Conservation (phyloP, 2,888 invertebrate genomes). For the Eupithecia insigniata region DNA sequence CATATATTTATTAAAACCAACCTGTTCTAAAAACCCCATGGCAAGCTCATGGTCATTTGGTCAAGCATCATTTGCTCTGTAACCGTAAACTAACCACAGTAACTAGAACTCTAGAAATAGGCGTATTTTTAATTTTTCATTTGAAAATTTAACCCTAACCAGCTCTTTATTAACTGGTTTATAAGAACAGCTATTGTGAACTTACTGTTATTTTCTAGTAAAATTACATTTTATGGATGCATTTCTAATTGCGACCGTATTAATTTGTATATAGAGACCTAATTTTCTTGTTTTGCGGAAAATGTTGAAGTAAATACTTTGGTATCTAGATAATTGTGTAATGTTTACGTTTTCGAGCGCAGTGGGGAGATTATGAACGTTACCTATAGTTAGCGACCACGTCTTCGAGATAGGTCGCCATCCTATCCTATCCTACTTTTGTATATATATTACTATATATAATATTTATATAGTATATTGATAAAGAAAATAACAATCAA, state of each 20-base stretch:
- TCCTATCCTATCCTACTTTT: no score
- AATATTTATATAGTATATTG: no score
- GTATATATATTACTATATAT: no score
- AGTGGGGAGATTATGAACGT: not conserved
- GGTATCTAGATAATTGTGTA: not conserved
- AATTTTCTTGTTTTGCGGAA: not conserved
- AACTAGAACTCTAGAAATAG: conserved; percentile 40
- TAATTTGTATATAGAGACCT: not conserved
- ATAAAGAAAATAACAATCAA: no score
- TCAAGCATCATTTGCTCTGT: conserved; percentile 62
- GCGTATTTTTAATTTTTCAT: conserved; percentile 10
- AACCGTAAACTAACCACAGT: conserved; percentile 49
- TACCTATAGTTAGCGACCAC: no score
- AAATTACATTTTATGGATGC: conserved; percentile 52
- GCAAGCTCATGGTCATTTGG: conserved; percentile 29
- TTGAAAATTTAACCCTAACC: conserved; percentile 18
- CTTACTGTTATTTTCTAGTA: conserved; percentile 49
- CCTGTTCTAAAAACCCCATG: not conserved
- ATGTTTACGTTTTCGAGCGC: not conserved
- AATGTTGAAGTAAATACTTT: not conserved
- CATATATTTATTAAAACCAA: not conserved
- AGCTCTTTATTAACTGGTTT: conserved; percentile 46
- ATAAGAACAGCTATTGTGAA: conserved; percentile 48
- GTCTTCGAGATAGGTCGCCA: no score
- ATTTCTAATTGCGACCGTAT: conserved; percentile 43